Evolutionary conservation across 1,140 invertebrate genomes (phyloP), one percentile per base, ranked within the genome.

Genomic region (Rhagoletis pomonella): DNA sequence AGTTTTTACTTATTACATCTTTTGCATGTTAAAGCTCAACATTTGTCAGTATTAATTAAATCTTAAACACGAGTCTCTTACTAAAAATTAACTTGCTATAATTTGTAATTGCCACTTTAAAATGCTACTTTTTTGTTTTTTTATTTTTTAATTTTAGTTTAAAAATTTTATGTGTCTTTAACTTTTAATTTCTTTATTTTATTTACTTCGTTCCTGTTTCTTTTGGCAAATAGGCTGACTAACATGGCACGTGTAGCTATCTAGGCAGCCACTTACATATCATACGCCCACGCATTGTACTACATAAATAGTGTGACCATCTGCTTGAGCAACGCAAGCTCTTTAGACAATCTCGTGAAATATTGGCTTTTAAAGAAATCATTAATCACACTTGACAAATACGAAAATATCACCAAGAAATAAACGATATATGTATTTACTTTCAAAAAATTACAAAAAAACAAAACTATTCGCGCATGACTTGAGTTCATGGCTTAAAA

Each of bases 321-420:
- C 67, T 73, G 67, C 67, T n/a, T 44, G 17, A 7, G 29, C 42
- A 14, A n/a, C 42, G 14, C 4, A 47, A 14, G 3, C 42, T 44
- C 1, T 6, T 73, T 73, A 17, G 67, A 73, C 67, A 73, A 44
- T 10, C 39, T 10, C 39, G 42, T 14, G 67, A 73, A 73, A 73
- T 44, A 73, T 73, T 47, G 42, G 39, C 67, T 73, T 42, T 73
- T 42, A 73, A 73, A 47, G 14, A 47, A 17, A 73, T 44, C 39
- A 73, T 73, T 73, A 73, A 73, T 73, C 67, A 44, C 14, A 6
- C 67, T 73, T 73, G 67, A 73, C 67, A 73, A 29, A 29, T 47
- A 55, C 14, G 12, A 29, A 29, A 29, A 29, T 29, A 29, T 29
- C 12, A 17, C 39, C 67, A 73, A 29, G 44, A 12, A 73, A 73